A percentile compares a stretch with the other conserved stretches of the same genome.
Conservation (phyloP, 2,797 vertebrate genomes). For the Cryptoprocta ferox region DNA sequence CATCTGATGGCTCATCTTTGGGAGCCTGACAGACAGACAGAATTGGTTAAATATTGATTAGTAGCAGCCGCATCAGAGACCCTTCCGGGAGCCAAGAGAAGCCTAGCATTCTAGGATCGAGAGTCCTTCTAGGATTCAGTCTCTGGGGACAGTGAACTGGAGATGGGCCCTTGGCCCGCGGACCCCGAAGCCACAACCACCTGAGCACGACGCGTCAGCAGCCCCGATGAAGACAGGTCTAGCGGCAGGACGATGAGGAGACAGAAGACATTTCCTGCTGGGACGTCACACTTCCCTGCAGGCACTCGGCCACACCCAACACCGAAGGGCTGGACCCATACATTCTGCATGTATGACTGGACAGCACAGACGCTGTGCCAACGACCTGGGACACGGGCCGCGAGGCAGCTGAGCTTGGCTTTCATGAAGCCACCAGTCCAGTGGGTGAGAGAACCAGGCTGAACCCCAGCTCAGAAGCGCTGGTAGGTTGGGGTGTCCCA, state of each 20-base stretch:
- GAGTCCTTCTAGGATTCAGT: too few relatives aligned
- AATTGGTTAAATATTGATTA: background rate
- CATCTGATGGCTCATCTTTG: accelerated
- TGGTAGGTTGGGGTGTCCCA: accelerated
- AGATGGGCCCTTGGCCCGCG: background rate
- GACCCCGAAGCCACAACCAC: background rate
- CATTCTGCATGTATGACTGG: accelerated
- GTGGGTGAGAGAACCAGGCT: background rate
- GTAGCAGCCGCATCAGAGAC: background rate
- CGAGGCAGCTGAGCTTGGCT: background rate
- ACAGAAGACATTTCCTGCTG: background rate
- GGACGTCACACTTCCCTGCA: background rate
- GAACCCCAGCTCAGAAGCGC: background rate
- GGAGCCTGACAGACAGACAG: accelerated
- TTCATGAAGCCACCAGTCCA: too few relatives aligned
- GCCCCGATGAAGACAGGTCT: background rate
- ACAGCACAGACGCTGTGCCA: accelerated
- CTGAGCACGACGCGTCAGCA: accelerated
- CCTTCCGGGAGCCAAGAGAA: background rate
- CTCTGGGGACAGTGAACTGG: accelerated
- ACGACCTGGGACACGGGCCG: accelerated
- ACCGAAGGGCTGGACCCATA: background rate
- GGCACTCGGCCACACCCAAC: accelerated
- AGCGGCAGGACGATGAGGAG: background rate
- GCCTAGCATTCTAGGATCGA: too few relatives aligned